phyloP scores from a whole-genome alignment of 1,140 invertebrate species.

The Yoshiicerus persimilis region DNA sequence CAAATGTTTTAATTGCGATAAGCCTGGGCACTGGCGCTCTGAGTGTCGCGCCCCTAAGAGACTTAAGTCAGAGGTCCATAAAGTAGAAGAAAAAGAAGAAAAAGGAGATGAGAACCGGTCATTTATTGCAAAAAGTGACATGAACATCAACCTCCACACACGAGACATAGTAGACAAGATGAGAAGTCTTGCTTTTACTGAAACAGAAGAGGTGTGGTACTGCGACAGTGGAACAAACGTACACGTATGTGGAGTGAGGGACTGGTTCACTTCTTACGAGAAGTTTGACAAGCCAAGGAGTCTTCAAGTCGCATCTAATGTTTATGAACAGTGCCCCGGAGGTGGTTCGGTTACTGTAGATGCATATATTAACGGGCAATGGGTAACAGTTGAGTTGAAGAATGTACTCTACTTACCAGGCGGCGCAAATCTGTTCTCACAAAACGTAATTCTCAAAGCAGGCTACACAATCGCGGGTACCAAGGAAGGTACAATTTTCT shows the following conservation, averaged over 20 bases:
- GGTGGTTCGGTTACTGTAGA: neutral
- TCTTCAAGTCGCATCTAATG: neutral
- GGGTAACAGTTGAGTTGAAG: neutral
- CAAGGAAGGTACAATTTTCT: neutral
- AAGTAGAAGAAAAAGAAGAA: too few species aligned
- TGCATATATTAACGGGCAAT: slow-evolving; percentile 14
- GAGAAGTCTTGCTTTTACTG: neutral
- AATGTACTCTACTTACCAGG: neutral
- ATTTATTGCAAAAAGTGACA: neutral
- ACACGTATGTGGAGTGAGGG: neutral
- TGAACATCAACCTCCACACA: neutral
- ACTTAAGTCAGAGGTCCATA: too few species aligned
- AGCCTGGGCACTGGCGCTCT: neutral
- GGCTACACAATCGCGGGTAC: neutral
- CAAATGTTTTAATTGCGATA: neutral
- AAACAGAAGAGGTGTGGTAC: neutral
- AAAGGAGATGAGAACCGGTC: too few species aligned
- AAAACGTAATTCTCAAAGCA: neutral
- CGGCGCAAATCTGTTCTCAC: slow-evolving; percentile 22
- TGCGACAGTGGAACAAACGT: slow-evolving; percentile 27
- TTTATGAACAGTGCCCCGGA: neutral
- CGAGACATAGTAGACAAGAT: neutral
- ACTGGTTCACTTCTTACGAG: neutral
- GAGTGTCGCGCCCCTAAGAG: too few species aligned
- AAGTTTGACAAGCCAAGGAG: neutral